These are phyloP conservation scores for Drosophila yooni DNA, from an alignment of 2,888 invertebrate genomes.

Conservation along the genomic window DNA sequence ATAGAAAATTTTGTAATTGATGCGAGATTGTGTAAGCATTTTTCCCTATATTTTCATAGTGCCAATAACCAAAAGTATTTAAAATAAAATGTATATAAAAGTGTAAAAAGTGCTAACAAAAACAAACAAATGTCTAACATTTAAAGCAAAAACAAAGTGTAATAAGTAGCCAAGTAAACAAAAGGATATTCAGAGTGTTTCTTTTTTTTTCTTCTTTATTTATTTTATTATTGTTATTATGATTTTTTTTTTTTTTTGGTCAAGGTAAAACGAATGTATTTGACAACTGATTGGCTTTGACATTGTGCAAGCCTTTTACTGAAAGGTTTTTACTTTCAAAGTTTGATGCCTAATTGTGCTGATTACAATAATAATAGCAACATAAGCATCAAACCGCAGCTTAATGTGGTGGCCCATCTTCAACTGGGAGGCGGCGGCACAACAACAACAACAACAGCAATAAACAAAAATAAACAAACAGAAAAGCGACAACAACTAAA, in stretches of 20 bases:
- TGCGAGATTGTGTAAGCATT: slow-evolving; percentile 51
- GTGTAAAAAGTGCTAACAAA: not conserved
- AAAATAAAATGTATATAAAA: not conserved
- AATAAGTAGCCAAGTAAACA: no score
- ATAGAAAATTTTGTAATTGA: slow-evolving; percentile 43
- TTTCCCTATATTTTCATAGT: slow-evolving; percentile 5
- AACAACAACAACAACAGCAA: slow-evolving; percentile 10
- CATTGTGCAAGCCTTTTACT: slow-evolving; percentile 32
- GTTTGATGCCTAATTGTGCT: slow-evolving; percentile 51
- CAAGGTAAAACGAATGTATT: slow-evolving; percentile 46
- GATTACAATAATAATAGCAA: slow-evolving; percentile 51
- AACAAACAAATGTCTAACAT: not conserved
- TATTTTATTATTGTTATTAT: not conserved
- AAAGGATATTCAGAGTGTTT: not conserved
- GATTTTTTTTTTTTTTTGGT: slow-evolving; percentile 10
- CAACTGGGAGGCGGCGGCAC: slow-evolving; percentile 17
- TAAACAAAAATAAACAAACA: slow-evolving; percentile 42
- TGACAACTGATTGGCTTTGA: slow-evolving; percentile 8
- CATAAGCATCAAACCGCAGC: slow-evolving; percentile 18
- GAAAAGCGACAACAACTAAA: slow-evolving; percentile 27
- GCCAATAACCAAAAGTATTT: not conserved
- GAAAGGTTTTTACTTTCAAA: slow-evolving; percentile 43
- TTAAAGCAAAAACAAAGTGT: not conserved
- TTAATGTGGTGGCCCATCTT: slow-evolving; percentile 39
- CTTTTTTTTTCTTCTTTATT: not conserved